Percentiles rank a stretch among this genome's conserved stretches.
These are phyloP conservation scores for Myzus persicae DNA, from an alignment of 1,140 invertebrate genomes.

Conservation along the genomic window DNA sequence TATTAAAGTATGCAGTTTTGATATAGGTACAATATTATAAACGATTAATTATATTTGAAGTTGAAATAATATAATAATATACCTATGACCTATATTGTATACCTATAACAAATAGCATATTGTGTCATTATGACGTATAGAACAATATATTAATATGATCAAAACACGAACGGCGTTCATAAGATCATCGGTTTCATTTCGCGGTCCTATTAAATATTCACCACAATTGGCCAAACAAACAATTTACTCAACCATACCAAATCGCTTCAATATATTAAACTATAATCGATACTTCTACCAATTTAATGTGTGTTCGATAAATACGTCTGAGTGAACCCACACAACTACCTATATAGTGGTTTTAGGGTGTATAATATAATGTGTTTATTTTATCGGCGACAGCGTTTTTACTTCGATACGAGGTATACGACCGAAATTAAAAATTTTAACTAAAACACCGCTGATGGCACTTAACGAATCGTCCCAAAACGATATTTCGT, in stretches of 20 bases:
- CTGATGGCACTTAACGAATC: background rate
- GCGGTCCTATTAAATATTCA: background rate
- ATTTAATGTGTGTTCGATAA: conserved; percentile 7
- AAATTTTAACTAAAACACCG: background rate
- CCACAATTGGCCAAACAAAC: background rate
- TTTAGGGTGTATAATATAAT: background rate
- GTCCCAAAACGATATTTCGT: background rate
- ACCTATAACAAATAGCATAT: background rate
- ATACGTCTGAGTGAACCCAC: background rate
- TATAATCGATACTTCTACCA: background rate
- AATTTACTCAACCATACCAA: background rate
- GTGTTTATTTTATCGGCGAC: background rate
- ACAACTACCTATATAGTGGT: background rate
- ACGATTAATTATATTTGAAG: background rate
- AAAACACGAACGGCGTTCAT: background rate
- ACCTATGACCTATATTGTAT: background rate
- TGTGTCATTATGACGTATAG: background rate
- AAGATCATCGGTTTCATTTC: background rate
- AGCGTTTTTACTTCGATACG: background rate
- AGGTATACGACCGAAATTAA: background rate
- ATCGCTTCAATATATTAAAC: background rate
- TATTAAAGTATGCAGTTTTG: background rate
- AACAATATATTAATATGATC: background rate
- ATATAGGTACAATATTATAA: background rate
- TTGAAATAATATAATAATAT: background rate